Conservation (phyloP, 2,797 vertebrate species). For the Chanos chanos region DNA sequence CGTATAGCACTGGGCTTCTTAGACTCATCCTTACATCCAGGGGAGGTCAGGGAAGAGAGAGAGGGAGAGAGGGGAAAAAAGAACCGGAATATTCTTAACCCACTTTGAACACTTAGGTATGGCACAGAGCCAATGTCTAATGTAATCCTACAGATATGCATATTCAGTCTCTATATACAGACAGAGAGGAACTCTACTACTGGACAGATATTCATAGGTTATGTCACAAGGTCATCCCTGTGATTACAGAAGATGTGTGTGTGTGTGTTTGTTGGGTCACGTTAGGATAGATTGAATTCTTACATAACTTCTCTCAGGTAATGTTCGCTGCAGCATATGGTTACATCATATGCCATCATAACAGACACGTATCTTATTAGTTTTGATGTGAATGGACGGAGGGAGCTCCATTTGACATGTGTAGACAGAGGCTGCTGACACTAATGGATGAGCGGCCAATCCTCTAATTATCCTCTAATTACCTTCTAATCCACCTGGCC, state of each 20-base stretch:
- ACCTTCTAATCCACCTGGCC: conserved; percentile 56
- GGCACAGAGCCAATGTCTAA: no score
- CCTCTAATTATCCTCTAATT: conserved; percentile 60
- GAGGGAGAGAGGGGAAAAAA: not conserved
- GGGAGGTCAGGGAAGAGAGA: not conserved
- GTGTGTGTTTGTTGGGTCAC: not conserved
- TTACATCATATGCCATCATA: no score
- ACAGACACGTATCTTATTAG: no score
- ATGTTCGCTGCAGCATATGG: no score
- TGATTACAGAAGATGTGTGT: not conserved
- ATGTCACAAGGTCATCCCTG: not conserved
- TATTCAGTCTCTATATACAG: not conserved
- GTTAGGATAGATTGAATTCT: no score
- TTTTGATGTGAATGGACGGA: no score
- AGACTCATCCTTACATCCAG: not conserved
- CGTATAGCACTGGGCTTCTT: not conserved
- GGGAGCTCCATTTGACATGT: no score
- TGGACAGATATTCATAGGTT: not conserved
- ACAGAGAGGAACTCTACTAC: not conserved
- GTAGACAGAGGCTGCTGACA: no score
- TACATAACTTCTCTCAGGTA: no score
- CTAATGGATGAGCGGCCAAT: conserved; percentile 55
- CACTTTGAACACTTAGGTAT: no score
- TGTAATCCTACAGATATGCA: no score
- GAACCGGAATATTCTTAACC: not conserved